These are phyloP conservation scores for Lasioglossum vierecki DNA, from an alignment of 2,888 invertebrate species.

Conservation along the genomic window DNA sequence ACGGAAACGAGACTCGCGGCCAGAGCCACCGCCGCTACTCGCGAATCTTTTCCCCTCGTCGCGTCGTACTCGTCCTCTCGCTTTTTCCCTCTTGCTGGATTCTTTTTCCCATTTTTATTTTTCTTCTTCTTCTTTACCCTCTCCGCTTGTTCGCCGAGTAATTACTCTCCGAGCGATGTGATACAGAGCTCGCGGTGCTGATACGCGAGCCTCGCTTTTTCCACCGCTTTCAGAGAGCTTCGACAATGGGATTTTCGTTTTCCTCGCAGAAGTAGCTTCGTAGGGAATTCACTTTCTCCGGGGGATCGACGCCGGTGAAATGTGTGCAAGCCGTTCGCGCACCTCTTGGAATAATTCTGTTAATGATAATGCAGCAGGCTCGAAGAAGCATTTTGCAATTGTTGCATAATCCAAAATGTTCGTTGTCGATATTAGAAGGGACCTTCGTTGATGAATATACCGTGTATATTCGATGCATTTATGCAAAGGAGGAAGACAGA, in stretches of 20 bases:
- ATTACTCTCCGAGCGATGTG: neutral
- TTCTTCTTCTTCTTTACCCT: neutral
- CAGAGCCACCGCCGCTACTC: neutral
- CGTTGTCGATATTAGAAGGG: neutral
- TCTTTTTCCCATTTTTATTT: too few species aligned
- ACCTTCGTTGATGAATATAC: too few species aligned
- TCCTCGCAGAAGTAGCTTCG: neutral
- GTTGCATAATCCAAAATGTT: neutral
- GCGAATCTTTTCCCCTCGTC: neutral
- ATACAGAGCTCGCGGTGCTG: neutral
- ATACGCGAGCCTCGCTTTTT: neutral
- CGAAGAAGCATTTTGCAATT: neutral
- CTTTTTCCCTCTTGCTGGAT: neutral
- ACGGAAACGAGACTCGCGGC: constrained; percentile 40
- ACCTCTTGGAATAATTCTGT: neutral
- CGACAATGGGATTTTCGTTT: neutral
- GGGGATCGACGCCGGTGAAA: too few species aligned
- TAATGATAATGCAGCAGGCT: too few species aligned
- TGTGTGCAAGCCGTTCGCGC: neutral
- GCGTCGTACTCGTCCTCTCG: neutral
- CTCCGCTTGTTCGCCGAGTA: neutral
- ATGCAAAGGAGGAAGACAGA: too few species aligned
- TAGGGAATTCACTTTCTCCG: neutral
- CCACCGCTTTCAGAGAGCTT: neutral
- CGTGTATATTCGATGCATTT: neutral